phyloP scores from a whole-genome alignment of 2,888 invertebrate species.

The Lingula anatina region DNA sequence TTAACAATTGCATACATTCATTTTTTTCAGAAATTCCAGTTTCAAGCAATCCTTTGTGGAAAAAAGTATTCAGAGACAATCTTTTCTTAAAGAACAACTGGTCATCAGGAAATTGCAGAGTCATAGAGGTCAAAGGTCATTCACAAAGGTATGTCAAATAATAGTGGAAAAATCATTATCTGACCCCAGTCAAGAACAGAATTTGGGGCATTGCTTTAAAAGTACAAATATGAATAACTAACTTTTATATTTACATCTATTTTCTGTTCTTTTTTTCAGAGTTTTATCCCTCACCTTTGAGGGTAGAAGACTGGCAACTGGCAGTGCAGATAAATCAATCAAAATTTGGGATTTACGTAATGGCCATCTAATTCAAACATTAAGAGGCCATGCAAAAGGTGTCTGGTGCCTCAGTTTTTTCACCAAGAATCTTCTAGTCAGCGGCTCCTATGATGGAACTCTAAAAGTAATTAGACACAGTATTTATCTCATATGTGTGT shows the following conservation, averaged over 20 bases:
- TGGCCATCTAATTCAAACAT: constrained; percentile 26
- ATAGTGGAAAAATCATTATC: too few relatives aligned
- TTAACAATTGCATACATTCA: too few relatives aligned
- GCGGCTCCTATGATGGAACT: constrained; percentile 43
- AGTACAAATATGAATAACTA: too few relatives aligned
- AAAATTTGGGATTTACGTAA: constrained; percentile 39
- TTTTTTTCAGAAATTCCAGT: constrained; percentile 29
- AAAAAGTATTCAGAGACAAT: constrained; percentile 34
- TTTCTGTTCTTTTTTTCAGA: too few relatives aligned
- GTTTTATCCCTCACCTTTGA: constrained; percentile 37
- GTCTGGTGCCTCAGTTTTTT: constrained; percentile 47
- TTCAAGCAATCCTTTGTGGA: constrained; percentile 30
- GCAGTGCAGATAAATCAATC: constrained; percentile 41
- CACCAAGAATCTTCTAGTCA: constrained; percentile 37
- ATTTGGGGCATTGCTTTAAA: too few relatives aligned
- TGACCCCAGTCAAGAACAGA: too few relatives aligned
- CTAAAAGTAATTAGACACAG: constrained; percentile 26
- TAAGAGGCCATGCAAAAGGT: constrained; percentile 38
- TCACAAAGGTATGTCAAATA: constrained; percentile 36
- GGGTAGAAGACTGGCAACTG: constrained; percentile 31
- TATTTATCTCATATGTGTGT: too few relatives aligned
- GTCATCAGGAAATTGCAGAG: constrained; percentile 30
- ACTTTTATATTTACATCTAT: too few relatives aligned
- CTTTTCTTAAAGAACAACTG: constrained; percentile 34
- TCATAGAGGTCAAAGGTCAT: constrained; percentile 37